phyloP scores from a whole-genome alignment of 2,797 vertebrate species.

The Ptychobarbus kaznakovi region DNA sequence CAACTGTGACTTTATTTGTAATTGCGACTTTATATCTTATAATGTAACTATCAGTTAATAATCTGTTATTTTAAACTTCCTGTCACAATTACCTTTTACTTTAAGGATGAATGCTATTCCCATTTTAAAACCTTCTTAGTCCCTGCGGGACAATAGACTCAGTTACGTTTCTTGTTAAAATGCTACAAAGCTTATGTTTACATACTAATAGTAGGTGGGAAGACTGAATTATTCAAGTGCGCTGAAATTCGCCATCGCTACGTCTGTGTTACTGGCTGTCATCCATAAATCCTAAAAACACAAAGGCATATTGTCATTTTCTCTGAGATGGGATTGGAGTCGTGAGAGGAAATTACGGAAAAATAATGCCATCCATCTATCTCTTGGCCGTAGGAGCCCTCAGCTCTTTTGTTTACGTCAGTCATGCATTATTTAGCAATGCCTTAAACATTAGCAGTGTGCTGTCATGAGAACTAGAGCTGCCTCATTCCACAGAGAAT shows the following conservation, averaged over 20 bases:
- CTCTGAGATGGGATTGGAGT: constrained; percentile 52
- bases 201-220: constrained; percentile 45
- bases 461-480: constrained; percentile 39
- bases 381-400: constrained; percentile 39
- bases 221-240: constrained; percentile 39
- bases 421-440: constrained; percentile 63
- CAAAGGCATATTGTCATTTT: constrained; percentile 50
- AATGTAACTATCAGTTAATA: background rate
- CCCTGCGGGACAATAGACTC: constrained; percentile 15
- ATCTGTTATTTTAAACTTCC: background rate
- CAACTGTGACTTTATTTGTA: background rate
- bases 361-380: constrained; percentile 62
- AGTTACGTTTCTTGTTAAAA: constrained; percentile 42
- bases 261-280: constrained; percentile 42
- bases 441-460: constrained; percentile 53
- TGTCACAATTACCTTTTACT: background rate
- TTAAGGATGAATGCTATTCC: constrained; percentile 5
- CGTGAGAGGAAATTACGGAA: constrained; percentile 59
- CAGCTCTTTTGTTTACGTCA: constrained; percentile 62
- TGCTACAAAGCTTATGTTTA: constrained; percentile 38
- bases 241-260: constrained; percentile 25
- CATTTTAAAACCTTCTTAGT: background rate
- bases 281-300: constrained; percentile 55
- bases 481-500: constrained; percentile 26
- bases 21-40: background rate